Percentiles rank a stretch among this genome's conserved stretches.
Evolutionary conservation across 2,113 vertebrate species (phyloP).

Genomic region (Festucalex cinctus): DNA sequence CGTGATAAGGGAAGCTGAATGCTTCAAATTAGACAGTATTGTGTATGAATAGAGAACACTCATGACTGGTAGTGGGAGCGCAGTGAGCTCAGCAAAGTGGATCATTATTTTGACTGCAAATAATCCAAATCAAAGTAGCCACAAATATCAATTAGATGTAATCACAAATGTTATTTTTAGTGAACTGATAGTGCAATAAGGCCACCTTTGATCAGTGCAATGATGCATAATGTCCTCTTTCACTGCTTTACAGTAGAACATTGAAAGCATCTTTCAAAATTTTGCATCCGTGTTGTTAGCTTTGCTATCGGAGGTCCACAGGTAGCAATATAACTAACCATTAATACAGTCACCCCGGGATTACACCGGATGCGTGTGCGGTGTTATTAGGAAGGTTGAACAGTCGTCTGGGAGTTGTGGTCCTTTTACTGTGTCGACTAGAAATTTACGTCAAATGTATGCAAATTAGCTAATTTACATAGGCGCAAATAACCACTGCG

Average conservation of each 20-base stretch:
- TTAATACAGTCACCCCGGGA: too few species aligned
- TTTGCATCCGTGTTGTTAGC: background rate
- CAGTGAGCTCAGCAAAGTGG: background rate
- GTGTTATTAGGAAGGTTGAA: too few species aligned
- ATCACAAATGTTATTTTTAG: background rate
- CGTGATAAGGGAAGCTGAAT: conserved; percentile 18
- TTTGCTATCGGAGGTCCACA: too few species aligned
- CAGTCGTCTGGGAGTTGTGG: too few species aligned
- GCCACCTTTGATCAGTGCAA: background rate
- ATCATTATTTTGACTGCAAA: background rate
- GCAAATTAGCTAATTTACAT: too few species aligned
- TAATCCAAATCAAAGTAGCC: background rate
- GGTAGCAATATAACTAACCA: too few species aligned
- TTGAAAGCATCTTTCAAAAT: background rate
- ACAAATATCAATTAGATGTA: background rate
- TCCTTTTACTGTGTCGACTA: too few species aligned
- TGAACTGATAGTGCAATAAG: background rate
- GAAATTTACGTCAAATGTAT: too few species aligned
- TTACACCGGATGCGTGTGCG: too few species aligned
- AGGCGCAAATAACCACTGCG: too few species aligned
- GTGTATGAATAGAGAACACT: conserved; percentile 12
- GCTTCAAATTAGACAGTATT: conserved; percentile 13
- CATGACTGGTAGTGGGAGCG: background rate
- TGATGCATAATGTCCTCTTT: background rate
- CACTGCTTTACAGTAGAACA: background rate